A percentile compares a stretch with the other conserved stretches of the same genome.
Conservation (phyloP, 1,140 invertebrate species). For the Micrasema longulum region DNA sequence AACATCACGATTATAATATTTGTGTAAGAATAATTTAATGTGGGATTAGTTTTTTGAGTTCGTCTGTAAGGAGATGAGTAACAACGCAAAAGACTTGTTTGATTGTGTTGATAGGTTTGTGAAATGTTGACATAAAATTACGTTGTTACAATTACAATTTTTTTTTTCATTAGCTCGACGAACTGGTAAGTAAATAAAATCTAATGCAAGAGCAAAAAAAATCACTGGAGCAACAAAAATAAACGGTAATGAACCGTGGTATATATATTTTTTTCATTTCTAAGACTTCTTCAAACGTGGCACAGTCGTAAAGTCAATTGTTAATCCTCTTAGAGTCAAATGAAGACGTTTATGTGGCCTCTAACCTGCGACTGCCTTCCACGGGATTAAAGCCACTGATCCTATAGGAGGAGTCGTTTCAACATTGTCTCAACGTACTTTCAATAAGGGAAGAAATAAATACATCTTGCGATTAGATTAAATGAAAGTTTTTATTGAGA, state of each 20-base stretch:
- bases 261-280: slow-evolving; percentile 36
- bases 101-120: not conserved
- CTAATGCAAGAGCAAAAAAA: not conserved
- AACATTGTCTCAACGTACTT: slow-evolving; percentile 15
- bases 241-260: not conserved
- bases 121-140: slow-evolving; percentile 1
- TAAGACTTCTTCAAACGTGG: slow-evolving; percentile 49
- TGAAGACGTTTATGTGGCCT: slow-evolving; percentile 53
- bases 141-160: not conserved
- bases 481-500: no score
- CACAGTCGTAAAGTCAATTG: slow-evolving; percentile 44
- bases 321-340: slow-evolving; percentile 54
- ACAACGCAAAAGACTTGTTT: not conserved
- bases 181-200: not conserved
- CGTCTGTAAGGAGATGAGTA: not conserved
- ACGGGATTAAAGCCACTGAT: slow-evolving; percentile 38
- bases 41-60: not conserved
- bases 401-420: slow-evolving; percentile 7
- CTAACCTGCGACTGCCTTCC: slow-evolving; percentile 47
- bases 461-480: no score
- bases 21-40: no score
- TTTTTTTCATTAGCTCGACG: not conserved
- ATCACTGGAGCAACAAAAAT: not conserved
- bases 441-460: no score
- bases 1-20: slow-evolving; percentile 6